Evolutionary conservation across 2,797 vertebrate genomes (phyloP).

Genomic region (Lates japonicus): DNA sequence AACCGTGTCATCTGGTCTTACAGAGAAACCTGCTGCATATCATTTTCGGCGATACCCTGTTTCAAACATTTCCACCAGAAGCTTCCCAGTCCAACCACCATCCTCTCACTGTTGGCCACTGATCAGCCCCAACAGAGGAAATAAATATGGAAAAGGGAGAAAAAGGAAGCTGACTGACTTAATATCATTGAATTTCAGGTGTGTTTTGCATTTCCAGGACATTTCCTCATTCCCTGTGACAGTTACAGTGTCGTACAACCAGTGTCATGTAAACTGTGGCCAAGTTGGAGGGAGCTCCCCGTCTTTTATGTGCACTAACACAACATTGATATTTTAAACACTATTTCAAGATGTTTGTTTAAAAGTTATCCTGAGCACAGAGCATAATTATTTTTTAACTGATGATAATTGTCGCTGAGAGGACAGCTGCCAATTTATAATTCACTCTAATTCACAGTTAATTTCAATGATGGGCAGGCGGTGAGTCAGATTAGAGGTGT

Average conservation of each 20-base stretch:
- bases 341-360: slow-evolving; percentile 68
- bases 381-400: slow-evolving; percentile 59
- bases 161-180: slow-evolving; percentile 3
- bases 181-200: slow-evolving; percentile 33
- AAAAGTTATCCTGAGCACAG: slow-evolving; percentile 54
- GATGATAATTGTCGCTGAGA: slow-evolving; percentile 58
- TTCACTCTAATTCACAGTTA: slow-evolving; percentile 39
- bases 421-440: slow-evolving; percentile 71
- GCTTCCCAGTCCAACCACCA: not conserved
- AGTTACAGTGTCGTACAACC: slow-evolving; percentile 26
- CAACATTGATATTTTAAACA: slow-evolving; percentile 74
- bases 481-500: slow-evolving; percentile 70
- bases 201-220: slow-evolving; percentile 51
- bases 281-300: slow-evolving; percentile 37
- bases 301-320: slow-evolving; percentile 74
- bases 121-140: slow-evolving; percentile 5
- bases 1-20: not conserved
- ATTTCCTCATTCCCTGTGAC: slow-evolving; percentile 50
- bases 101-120: not conserved
- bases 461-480: slow-evolving; percentile 51
- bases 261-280: slow-evolving; percentile 40
- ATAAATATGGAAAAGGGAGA: not conserved
- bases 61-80: slow-evolving; percentile 12
- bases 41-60: not conserved
- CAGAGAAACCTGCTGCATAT: slow-evolving; percentile 3